Evolutionary conservation across 2,113 vertebrate species (phyloP), one percentile per base, ranked within the genome.

Genomic region (Mormyrus lacerda): DNA sequence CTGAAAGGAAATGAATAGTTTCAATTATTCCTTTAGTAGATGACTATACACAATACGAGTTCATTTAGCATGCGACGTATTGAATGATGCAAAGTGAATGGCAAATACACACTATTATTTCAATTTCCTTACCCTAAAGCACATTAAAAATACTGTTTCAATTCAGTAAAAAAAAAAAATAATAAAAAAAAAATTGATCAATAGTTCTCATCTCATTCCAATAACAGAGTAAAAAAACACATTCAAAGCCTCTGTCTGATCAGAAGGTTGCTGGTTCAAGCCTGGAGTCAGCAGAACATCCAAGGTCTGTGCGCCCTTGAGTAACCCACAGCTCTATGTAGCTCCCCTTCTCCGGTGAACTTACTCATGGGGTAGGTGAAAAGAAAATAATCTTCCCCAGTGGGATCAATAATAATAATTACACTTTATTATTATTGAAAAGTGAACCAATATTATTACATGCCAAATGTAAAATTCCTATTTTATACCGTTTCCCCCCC

Each of bases 1-100:
- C 98, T 99, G 94, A 35, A 82, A 55, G 45, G 50, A 42, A 35
- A 84, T 17, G 24, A 55, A 53, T 4, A 6, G 39, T 87, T 31
- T 35, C 1, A 2, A 39, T 58, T 15, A 55, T 27, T 86, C 39
- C 10, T 11, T 35, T 24, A 55, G 24, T 24, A 58, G 35, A 42
- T 21, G 8, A 3, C 31, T 42, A 4, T n/a, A 44, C 39, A 11
- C 55, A 45, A 87, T 39, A 15, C 17, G 5, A 55, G n/a, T 55
- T 87, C 21, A 47, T 24, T 84, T 84, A 15, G 44, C 39, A 47
- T 82, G 19, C 4, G 17, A 47, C 1, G 0, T n/a, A 24, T 47
- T 45, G 19, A 82, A 24, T 6, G 76, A 44, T 82, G 17, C 15
- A 82, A 19, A 42, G 76, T 19, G 35, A 42, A 17, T 42, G 35